Evolutionary conservation across 2,113 vertebrate genomes (phyloP), one percentile per base, ranked within the genome.

Genomic region (Atherinomorus stipes): DNA sequence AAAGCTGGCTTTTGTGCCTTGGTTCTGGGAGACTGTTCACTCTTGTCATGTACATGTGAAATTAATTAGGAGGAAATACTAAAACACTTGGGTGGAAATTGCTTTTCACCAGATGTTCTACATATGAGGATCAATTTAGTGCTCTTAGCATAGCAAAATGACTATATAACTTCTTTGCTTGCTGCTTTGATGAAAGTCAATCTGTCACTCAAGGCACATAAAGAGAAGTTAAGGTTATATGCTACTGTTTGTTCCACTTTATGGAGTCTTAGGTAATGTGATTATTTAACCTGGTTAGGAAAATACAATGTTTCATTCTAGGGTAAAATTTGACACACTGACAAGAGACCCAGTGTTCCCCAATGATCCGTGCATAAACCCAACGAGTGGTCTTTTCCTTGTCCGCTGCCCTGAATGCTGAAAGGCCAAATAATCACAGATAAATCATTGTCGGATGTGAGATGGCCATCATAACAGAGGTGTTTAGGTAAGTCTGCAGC

Each of bases 51-150:
- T 94, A 93, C 94, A 95, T 93, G 91, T 94, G 93, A 94, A 94
- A 94, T 95, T 94, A 94, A 95, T 94, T 94, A 95, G 87, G 92
- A 94, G 92, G 94, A 95, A 94, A 94, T 93, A 94, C 93, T 94
- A 94, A 94, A 95, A 94, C 92, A 93, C 93, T 95, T 87, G 89
- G 90, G 90, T 94, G 94, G 92, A 95, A 94, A 95, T 94, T 93
- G 90, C 92, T 93, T 94, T 93, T 92, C 90, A 91, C 93, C 94
- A 95, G 93, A 94, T 95, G 93, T 92, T 94, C 85, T 75, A 74
- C 92, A 93, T 93, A 92, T 93, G 92, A 94, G 92, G 90, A 94
- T 93, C 89, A 86, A 93, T 92, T 92, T 91, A 88, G 89, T 89
- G 89, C 89, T 90, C 87, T 84, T 88, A 89, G 85, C 81, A 74